A percentile compares a stretch with the other conserved stretches of the same genome.
phyloP scores from a whole-genome alignment of 1,140 invertebrate species.

The Drosophila obscura region DNA sequence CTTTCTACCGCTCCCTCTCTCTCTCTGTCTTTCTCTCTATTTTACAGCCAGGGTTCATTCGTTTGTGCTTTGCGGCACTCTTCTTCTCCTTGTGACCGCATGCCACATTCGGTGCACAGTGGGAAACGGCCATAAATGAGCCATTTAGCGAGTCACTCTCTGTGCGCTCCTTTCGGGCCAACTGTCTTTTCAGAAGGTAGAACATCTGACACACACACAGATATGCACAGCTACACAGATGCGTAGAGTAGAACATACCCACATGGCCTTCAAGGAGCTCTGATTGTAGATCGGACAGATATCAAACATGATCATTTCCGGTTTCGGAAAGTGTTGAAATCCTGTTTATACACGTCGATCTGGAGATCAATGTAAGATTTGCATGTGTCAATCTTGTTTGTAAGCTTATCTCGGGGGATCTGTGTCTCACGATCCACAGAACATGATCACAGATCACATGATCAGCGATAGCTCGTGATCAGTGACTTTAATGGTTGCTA shows the following conservation, averaged over 20 bases:
- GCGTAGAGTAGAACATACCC: background rate
- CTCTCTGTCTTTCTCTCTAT: conserved; percentile 5
- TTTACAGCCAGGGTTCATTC: conserved; percentile 52
- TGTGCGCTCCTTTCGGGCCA: conserved; percentile 49
- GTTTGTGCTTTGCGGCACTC: conserved; percentile 73
- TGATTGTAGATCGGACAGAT: conserved; percentile 56
- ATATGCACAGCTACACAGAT: conserved; percentile 1
- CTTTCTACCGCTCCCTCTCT: conserved; percentile 9
- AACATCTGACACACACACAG: conserved; percentile 34
- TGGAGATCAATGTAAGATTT: background rate
- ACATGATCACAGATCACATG: no score
- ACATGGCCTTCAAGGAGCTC: conserved; percentile 17
- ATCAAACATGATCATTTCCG: conserved; percentile 36
- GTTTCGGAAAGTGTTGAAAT: conserved; percentile 24
- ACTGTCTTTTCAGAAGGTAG: conserved; percentile 46
- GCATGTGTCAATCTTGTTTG: background rate
- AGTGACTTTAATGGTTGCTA: no score
- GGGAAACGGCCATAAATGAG: conserved; percentile 77
- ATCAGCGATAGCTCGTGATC: no score
- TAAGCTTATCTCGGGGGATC: background rate
- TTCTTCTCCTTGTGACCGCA: conserved; percentile 59
- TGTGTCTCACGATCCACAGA: conserved; percentile 2
- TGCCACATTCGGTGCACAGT: conserved; percentile 73
- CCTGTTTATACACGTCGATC: background rate
- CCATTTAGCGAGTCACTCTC: conserved; percentile 79